These are phyloP conservation scores for Hippocampus abdominalis DNA, from an alignment of 2,113 vertebrate species.

Conservation along the genomic window DNA sequence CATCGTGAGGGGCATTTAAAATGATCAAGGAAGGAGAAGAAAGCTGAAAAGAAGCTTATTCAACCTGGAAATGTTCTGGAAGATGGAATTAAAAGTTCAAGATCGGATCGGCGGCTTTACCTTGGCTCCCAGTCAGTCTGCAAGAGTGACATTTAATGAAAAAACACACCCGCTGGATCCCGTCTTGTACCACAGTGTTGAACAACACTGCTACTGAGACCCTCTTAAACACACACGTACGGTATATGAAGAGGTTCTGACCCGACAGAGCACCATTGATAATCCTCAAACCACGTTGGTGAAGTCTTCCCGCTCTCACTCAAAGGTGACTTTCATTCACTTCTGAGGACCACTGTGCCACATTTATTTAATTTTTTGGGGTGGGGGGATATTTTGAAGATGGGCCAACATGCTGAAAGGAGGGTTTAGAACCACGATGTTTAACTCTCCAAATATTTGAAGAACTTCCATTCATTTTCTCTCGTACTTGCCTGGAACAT, in stretches of 20 bases:
- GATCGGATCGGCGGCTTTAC: not conserved
- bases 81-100: not conserved
- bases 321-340: constrained; percentile 63
- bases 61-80: not conserved
- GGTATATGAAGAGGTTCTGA: constrained; percentile 6
- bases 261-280: constrained; percentile 62
- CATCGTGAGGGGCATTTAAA: constrained; percentile 25
- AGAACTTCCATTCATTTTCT: not conserved
- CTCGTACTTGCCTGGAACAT: not conserved
- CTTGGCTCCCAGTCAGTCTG: not conserved
- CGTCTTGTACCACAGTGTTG: constrained; percentile 15
- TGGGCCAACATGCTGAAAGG: constrained; percentile 16
- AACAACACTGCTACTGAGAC: constrained; percentile 34
- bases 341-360: constrained; percentile 34
- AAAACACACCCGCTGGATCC: constrained; percentile 4
- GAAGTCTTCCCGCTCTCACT: constrained; percentile 34
- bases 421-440: constrained; percentile 18
- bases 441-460: constrained; percentile 10
- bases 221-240: constrained; percentile 32
- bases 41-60: constrained; percentile 2
- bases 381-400: constrained; percentile 2
- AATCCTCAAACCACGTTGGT: constrained; percentile 12
- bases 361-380: constrained; percentile 51
- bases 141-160: not conserved
- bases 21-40: constrained; percentile 7